phyloP scores from a whole-genome alignment of 35 echinoderm and acorn worm genomes.

The Holothuria glaberrima region DNA sequence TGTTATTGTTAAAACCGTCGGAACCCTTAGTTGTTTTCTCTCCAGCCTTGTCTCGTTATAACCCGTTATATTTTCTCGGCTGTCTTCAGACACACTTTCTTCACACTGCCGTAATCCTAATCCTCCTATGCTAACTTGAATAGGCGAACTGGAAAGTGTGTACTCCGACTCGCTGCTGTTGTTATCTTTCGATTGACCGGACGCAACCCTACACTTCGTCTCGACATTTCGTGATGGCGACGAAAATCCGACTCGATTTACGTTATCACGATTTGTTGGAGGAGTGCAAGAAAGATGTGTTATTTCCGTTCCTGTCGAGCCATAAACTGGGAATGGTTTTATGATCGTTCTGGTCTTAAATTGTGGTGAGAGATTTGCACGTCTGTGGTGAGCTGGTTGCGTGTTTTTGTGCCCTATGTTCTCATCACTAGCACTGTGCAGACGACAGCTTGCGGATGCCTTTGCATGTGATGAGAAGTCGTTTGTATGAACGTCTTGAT shows the following conservation, averaged over 20 bases:
- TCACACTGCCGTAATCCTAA: conserved; percentile 14
- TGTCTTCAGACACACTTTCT: conserved; percentile 18
- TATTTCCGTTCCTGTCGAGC: not conserved
- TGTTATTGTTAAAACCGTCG: conserved; percentile 49
- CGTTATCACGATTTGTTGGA: conserved; percentile 45
- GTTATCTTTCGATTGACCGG: conserved; percentile 18
- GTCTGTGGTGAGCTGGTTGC: not conserved
- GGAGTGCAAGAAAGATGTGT: not conserved
- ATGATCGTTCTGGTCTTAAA: conserved; percentile 2
- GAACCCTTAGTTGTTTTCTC: not conserved
- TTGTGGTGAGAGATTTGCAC: conserved; percentile 41
- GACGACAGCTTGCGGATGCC: not conserved
- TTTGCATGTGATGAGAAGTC: conserved; percentile 25
- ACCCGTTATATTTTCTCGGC: conserved; percentile 48
- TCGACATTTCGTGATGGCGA: conserved; percentile 51
- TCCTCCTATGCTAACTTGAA: conserved; percentile 46
- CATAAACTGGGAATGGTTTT: conserved; percentile 55
- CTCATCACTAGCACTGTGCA: too few species aligned
- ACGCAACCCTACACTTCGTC: conserved; percentile 31
- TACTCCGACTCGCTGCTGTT: conserved; percentile 8
- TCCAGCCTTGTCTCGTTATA: conserved; percentile 3
- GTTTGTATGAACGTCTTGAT: conserved; percentile 31
- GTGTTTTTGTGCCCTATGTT: conserved; percentile 1
- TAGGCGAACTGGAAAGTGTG: conserved; percentile 12
- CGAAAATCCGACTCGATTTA: conserved; percentile 61